Percentiles rank a stretch among this genome's conserved stretches.
phyloP scores from a whole-genome alignment of 2,797 vertebrate species.

The Halcyon smyrnensis region DNA sequence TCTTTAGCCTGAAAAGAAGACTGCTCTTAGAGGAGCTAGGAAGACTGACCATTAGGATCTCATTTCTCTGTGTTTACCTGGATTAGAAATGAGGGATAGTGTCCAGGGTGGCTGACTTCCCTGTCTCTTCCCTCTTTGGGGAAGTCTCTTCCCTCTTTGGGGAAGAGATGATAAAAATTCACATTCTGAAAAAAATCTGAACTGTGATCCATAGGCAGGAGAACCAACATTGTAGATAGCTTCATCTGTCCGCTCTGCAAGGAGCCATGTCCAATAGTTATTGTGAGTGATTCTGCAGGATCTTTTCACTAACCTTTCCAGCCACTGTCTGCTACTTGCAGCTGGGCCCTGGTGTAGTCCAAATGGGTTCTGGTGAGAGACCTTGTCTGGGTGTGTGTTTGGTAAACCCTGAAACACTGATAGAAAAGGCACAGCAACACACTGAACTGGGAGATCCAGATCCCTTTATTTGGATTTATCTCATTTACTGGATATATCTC shows the following conservation, averaged over 20 bases:
- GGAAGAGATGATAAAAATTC: neutral
- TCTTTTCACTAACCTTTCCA: neutral
- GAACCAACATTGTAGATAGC: neutral
- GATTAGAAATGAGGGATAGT: neutral
- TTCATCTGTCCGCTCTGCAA: neutral
- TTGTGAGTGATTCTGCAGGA: neutral
- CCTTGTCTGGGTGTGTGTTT: neutral
- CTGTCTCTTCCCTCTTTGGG: too few species aligned
- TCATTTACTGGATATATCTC: conserved; percentile 12
- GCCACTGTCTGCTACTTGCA: neutral
- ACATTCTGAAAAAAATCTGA: neutral
- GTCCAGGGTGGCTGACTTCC: neutral
- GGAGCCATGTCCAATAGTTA: neutral
- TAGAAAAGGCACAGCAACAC: neutral
- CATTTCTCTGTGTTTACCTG: neutral
- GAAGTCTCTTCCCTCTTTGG: too few species aligned
- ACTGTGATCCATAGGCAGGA: neutral
- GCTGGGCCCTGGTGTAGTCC: neutral
- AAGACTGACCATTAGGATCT: neutral
- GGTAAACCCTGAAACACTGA: neutral
- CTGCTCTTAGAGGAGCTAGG: neutral
- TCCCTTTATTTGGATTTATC: conserved; percentile 59
- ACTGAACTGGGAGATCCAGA: conserved; percentile 13
- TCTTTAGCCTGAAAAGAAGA: neutral
- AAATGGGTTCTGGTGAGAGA: neutral